Percentiles rank a stretch among this genome's conserved stretches.
These are phyloP conservation scores for Carposina sasakii DNA, from an alignment of 1,140 invertebrate species.

Conservation along the genomic window DNA sequence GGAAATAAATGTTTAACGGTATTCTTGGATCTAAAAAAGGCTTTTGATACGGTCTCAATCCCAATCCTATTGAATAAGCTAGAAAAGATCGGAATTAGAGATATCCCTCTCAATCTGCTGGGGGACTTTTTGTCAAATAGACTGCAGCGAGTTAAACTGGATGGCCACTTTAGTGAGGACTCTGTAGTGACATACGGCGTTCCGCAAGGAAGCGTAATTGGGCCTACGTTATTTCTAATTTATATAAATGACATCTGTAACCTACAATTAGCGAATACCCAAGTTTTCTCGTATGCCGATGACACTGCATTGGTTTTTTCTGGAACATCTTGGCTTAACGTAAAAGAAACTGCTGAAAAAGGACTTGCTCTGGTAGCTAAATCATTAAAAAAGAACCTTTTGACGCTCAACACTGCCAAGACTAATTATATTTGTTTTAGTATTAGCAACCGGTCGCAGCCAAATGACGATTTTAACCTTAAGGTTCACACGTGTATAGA, in stretches of 20 bases:
- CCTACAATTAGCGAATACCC: neutral
- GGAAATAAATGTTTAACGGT: no score
- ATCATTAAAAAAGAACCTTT: neutral
- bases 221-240: neutral
- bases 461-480: neutral
- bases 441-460: conserved; percentile 1
- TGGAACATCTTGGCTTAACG: neutral
- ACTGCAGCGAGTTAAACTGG: no score
- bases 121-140: no score
- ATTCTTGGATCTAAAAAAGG: no score
- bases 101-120: no score
- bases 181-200: no score
- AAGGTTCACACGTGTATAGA: neutral
- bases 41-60: no score
- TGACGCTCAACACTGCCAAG: conserved; percentile 6
- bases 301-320: conserved; percentile 6
- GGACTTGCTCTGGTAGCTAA: neutral
- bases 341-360: neutral
- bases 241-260: neutral
- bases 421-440: conserved; percentile 4
- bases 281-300: neutral
- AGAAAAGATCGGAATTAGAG: no score
- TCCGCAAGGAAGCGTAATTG: no score
- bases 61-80: no score
- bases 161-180: no score